Percentiles rank a stretch among this genome's conserved stretches.
Evolutionary conservation across 2,113 vertebrate species (phyloP).

Genomic region (Heliornis fulica): DNA sequence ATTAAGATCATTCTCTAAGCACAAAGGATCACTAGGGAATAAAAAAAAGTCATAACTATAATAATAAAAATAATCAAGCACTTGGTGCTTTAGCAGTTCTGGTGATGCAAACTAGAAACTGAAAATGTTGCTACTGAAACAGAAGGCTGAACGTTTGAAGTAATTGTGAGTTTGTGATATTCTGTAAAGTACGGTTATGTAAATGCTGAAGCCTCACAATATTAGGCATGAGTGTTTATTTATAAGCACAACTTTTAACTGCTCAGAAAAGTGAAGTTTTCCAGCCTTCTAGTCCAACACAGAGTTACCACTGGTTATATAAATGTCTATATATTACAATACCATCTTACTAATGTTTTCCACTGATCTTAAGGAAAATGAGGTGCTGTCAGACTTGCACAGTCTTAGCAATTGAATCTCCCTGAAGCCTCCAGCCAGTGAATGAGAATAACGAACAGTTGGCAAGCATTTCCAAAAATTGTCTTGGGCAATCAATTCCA

Average conservation of each 20-base stretch:
- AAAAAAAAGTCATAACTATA: not conserved
- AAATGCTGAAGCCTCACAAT: not conserved
- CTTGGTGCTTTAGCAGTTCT: not conserved
- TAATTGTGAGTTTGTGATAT: not conserved
- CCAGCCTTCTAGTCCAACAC: not conserved
- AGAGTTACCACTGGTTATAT: not conserved
- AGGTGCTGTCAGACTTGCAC: not conserved
- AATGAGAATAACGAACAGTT: not conserved
- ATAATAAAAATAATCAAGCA: conserved; percentile 3
- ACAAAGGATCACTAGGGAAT: not conserved
- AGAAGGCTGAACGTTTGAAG: not conserved
- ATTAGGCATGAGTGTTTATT: not conserved
- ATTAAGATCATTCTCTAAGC: conserved; percentile 7
- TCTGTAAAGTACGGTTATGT: not conserved
- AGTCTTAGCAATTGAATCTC: not conserved
- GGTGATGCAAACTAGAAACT: not conserved
- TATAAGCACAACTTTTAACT: not conserved
- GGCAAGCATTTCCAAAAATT: not conserved
- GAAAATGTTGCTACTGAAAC: not conserved
- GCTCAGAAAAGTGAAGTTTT: not conserved
- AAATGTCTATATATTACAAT: not conserved
- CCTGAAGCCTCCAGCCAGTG: not conserved
- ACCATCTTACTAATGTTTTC: not conserved
- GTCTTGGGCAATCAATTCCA: not conserved
- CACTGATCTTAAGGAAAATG: not conserved